These are phyloP conservation scores for Gallinago jamesoni DNA, from an alignment of 2,113 vertebrate species.

Conservation along the genomic window DNA sequence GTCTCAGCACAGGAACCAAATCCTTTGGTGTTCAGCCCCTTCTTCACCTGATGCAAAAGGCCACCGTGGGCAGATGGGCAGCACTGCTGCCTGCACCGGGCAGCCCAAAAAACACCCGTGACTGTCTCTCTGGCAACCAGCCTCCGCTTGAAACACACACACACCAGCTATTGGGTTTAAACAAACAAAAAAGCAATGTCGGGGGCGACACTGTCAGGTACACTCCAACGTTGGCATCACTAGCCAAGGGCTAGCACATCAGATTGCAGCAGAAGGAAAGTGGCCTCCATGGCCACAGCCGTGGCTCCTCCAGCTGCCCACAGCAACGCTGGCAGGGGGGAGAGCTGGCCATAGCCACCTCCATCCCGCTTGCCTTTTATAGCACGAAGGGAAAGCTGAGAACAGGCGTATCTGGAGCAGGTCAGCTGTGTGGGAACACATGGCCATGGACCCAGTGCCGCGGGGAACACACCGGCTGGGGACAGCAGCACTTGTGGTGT, in stretches of 20 bases:
- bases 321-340: accelerated
- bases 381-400: neutral
- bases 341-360: neutral
- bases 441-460: accelerated
- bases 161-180: neutral
- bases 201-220: neutral
- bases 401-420: neutral
- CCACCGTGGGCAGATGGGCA: accelerated
- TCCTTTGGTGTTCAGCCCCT: neutral
- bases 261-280: neutral
- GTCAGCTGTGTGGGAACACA: neutral
- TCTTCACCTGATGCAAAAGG: neutral
- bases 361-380: neutral
- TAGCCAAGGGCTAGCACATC: accelerated
- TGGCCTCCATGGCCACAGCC: neutral
- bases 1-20: neutral
- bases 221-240: accelerated
- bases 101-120: accelerated
- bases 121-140: neutral
- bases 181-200: neutral
- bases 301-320: neutral
- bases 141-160: neutral
- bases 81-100: accelerated
- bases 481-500: accelerated
- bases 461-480: accelerated